Percentiles rank a stretch among this genome's conserved stretches.
These are phyloP conservation scores for Drosophila tripunctata DNA, from an alignment of 2,888 invertebrate species.

Conservation along the genomic window DNA sequence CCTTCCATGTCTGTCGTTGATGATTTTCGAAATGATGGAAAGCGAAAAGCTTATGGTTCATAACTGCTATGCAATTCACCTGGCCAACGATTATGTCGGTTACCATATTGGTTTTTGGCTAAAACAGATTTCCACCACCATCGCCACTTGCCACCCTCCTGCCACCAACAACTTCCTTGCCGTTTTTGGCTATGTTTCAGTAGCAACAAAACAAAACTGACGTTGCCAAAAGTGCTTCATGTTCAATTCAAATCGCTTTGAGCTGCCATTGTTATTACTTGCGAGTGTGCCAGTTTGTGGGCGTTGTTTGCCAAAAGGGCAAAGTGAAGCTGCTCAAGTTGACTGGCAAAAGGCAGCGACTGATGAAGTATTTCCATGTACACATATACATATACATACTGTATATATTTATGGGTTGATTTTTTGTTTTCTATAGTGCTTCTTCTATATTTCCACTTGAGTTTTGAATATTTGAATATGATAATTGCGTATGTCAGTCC, in stretches of 20 bases:
- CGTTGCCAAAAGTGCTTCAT: conserved; percentile 54
- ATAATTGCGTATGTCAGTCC: conserved; percentile 72
- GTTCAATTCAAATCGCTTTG: conserved; percentile 43
- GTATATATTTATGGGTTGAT: conserved; percentile 15
- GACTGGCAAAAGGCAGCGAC: conserved; percentile 42
- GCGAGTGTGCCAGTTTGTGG: conserved; percentile 42
- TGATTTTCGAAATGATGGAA: conserved; percentile 14
- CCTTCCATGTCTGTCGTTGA: conserved; percentile 8
- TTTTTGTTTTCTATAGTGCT: conserved; percentile 1
- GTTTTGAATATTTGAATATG: conserved; percentile 42
- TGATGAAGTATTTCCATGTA: conserved; percentile 28
- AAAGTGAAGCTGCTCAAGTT: conserved; percentile 44
- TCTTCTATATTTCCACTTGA: conserved; percentile 5
- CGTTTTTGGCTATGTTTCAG: conserved; percentile 23
- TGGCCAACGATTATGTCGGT: conserved; percentile 59
- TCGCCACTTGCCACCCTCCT: too few species aligned
- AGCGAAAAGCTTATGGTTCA: conserved; percentile 13
- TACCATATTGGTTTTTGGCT: conserved; percentile 56
- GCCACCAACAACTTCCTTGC: not conserved
- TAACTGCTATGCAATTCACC: conserved; percentile 29
- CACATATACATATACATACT: too few species aligned
- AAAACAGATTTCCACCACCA: conserved; percentile 49
- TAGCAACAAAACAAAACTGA: conserved; percentile 42
- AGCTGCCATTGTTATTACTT: conserved; percentile 30
- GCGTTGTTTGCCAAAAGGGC: conserved; percentile 67